Percentiles rank a stretch among this genome's conserved stretches.
Conservation (phyloP, 2,113 vertebrate genomes). For the Aptenodytes forsteri region DNA sequence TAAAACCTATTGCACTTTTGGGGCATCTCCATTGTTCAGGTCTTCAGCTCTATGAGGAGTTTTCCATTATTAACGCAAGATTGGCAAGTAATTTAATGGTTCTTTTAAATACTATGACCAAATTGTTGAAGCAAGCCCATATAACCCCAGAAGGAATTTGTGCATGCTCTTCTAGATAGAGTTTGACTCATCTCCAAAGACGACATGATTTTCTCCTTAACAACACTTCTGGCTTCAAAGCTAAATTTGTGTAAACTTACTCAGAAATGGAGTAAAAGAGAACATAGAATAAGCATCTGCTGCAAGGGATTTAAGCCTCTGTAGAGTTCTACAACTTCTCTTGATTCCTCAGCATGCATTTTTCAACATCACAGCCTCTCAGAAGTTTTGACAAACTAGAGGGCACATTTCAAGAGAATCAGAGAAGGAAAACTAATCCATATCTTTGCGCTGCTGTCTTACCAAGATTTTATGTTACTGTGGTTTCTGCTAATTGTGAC, state of each 20-base stretch:
- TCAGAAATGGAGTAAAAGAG: not conserved
- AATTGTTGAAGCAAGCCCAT: not conserved
- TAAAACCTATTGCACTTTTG: slow-evolving; percentile 57
- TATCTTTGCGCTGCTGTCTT: not conserved
- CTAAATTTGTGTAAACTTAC: not conserved
- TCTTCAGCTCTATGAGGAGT: not conserved
- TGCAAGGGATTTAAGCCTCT: not conserved
- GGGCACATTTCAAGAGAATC: not conserved
- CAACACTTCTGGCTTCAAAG: not conserved
- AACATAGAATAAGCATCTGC: not conserved
- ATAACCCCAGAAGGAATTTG: not conserved
- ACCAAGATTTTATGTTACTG: not conserved
- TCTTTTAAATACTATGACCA: not conserved
- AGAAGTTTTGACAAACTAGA: not conserved
- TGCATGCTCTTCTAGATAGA: not conserved
- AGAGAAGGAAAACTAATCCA: not conserved
- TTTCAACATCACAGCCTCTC: not conserved
- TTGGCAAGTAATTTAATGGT: not conserved
- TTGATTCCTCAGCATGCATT: not conserved
- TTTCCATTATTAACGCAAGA: not conserved
- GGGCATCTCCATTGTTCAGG: not conserved
- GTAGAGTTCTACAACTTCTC: not conserved
- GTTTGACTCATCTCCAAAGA: not conserved
- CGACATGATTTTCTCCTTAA: not conserved
- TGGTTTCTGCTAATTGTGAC: not conserved